phyloP scores from a whole-genome alignment of 2,113 vertebrate species.

The Hippocampus guttulatus region DNA sequence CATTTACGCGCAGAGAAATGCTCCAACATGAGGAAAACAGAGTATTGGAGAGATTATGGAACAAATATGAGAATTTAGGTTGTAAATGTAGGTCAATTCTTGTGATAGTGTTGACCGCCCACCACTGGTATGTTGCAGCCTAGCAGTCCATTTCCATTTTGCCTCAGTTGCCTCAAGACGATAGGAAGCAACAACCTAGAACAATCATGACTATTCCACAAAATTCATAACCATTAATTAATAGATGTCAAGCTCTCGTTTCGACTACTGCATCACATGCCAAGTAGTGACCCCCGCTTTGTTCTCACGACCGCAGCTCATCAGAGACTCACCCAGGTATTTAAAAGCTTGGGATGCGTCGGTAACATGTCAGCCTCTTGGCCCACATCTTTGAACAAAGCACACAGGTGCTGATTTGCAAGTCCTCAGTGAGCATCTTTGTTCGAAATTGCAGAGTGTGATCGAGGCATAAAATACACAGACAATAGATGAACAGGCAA shows the following conservation, averaged over 20 bases:
- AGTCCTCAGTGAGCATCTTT: neutral
- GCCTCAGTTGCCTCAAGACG: neutral
- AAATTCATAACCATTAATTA: neutral
- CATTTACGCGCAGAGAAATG: neutral
- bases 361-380: constrained; percentile 3
- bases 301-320: neutral
- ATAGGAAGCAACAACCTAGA: neutral
- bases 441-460: neutral
- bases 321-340: neutral
- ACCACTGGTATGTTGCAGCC: neutral
- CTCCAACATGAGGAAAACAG: neutral
- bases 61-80: too few species aligned
- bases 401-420: constrained; percentile 1
- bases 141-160: neutral
- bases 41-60: too few species aligned
- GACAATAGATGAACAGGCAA: constrained; percentile 6
- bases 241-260: neutral
- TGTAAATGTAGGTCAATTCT: too few species aligned
- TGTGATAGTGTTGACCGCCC: neutral
- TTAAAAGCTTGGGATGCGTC: constrained; percentile 4
- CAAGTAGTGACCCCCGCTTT: neutral
- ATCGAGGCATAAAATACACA: constrained; percentile 8
- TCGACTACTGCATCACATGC: neutral
- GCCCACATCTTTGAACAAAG: neutral
- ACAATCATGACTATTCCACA: too few species aligned